Evolutionary conservation across 1,140 invertebrate genomes (phyloP).

Genomic region (Tetraneura akinire): DNA sequence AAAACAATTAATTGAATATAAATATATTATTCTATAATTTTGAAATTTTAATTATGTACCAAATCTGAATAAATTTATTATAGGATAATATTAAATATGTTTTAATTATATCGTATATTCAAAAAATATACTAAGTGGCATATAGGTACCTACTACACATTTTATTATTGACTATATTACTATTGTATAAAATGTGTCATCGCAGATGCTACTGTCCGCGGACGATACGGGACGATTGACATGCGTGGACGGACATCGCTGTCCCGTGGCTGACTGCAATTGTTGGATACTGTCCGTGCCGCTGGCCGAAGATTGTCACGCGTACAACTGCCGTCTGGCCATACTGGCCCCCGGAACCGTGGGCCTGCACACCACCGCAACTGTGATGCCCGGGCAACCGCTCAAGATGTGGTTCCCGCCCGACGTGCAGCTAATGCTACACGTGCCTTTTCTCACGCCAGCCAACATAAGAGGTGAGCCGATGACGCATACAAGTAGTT

Average conservation of each 20-base stretch:
- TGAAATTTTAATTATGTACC: too few species aligned
- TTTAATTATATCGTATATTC: too few species aligned
- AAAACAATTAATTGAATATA: too few species aligned
- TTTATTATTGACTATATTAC: too few species aligned
- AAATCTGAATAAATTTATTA: too few species aligned
- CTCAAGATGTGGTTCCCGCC: slow-evolving; percentile 81
- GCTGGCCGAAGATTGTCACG: slow-evolving; percentile 70
- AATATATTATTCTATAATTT: too few species aligned
- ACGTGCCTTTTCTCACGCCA: slow-evolving; percentile 78
- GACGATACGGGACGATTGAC: slow-evolving; percentile 9
- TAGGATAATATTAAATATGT: too few species aligned
- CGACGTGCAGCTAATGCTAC: slow-evolving; percentile 69
- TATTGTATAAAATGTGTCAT: too few species aligned
- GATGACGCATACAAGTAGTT: too few species aligned
- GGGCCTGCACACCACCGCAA: slow-evolving; percentile 60
- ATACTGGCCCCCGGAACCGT: slow-evolving; percentile 56
- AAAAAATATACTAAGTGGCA: too few species aligned
- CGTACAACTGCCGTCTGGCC: slow-evolving; percentile 67
- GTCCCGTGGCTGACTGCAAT: slow-evolving; percentile 9
- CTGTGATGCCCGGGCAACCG: slow-evolving; percentile 65
- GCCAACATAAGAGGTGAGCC: slow-evolving; percentile 76
- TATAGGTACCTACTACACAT: too few species aligned
- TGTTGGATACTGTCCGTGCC: slow-evolving; percentile 57
- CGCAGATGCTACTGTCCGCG: not conserved
- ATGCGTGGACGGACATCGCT: not conserved